A percentile compares a stretch with the other conserved stretches of the same genome.
Conservation (phyloP, 2,113 vertebrate genomes). For the Sinocyclocheilus anshuiensis region DNA sequence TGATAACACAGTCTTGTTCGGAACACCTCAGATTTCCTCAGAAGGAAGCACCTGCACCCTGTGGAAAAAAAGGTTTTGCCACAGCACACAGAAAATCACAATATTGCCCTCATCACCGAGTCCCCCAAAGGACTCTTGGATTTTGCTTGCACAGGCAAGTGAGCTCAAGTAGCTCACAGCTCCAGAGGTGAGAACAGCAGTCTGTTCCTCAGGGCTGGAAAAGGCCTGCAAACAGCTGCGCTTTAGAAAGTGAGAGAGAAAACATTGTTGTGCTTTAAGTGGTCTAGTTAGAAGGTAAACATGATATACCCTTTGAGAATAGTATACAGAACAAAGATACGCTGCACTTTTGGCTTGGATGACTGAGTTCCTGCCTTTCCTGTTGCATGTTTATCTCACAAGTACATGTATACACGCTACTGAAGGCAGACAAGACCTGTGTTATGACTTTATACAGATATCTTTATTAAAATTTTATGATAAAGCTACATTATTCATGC, state of each 20-base stretch:
- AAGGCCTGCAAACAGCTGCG: conserved; percentile 9
- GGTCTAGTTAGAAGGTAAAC: not conserved
- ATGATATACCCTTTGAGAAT: not conserved
- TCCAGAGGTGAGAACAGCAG: conserved; percentile 26
- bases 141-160: conserved; percentile 13
- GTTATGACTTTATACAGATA: not conserved
- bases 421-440: not conserved
- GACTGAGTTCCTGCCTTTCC: conserved; percentile 10
- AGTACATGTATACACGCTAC: not conserved
- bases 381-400: not conserved
- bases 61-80: conserved; percentile 35
- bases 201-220: conserved; percentile 3
- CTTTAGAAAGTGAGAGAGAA: conserved; percentile 31
- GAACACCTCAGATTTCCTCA: conserved; percentile 36
- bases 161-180: conserved; percentile 10
- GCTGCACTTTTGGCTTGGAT: not conserved
- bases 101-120: not conserved
- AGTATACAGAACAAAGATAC: not conserved
- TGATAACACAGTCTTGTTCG: conserved; percentile 2
- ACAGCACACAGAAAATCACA: conserved; percentile 24
- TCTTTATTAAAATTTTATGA: not conserved
- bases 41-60: conserved; percentile 52
- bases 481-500: not conserved
- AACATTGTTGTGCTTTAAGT: not conserved
- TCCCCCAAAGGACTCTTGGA: not conserved